phyloP scores from a whole-genome alignment of 2,113 vertebrate species.

The Periophthalmodon schlosseri region DNA sequence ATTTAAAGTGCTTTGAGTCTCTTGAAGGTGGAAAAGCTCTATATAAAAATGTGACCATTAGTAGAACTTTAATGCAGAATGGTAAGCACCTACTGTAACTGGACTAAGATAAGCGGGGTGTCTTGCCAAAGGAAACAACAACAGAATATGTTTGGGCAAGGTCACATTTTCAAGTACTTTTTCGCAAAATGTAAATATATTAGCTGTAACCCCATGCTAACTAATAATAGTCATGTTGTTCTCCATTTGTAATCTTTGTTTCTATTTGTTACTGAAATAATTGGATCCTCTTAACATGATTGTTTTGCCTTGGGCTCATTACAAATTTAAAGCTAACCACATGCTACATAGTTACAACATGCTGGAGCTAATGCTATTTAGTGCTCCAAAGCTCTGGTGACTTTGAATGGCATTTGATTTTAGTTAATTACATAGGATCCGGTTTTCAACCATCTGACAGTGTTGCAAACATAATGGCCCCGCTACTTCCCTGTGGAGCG shows the following conservation, averaged over 20 bases:
- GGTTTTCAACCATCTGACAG: conserved; percentile 23
- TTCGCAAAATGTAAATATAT: not conserved
- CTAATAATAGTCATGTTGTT: not conserved
- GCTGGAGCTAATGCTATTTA: not conserved
- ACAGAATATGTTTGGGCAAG: too few species aligned
- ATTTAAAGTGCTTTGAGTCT: too few species aligned
- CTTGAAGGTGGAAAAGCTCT: too few species aligned
- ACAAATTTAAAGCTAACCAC: not conserved
- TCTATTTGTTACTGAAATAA: not conserved
- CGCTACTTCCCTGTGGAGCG: conserved; percentile 35
- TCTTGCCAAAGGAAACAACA: too few species aligned
- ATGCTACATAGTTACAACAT: not conserved
- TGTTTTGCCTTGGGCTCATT: not conserved
- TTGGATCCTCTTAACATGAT: not conserved
- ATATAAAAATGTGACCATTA: too few species aligned
- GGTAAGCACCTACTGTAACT: too few species aligned
- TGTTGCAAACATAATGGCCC: conserved; percentile 17
- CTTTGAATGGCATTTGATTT: conserved; percentile 8
- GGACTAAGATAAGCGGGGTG: too few species aligned
- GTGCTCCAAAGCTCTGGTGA: not conserved
- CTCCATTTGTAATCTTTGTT: not conserved
- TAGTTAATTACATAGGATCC: conserved; percentile 21
- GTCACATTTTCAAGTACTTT: too few species aligned
- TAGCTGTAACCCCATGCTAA: not conserved
- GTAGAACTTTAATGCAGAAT: too few species aligned